Evolutionary conservation across 1,140 invertebrate genomes (phyloP).

Genomic region (Nasonia vitripennis): DNA sequence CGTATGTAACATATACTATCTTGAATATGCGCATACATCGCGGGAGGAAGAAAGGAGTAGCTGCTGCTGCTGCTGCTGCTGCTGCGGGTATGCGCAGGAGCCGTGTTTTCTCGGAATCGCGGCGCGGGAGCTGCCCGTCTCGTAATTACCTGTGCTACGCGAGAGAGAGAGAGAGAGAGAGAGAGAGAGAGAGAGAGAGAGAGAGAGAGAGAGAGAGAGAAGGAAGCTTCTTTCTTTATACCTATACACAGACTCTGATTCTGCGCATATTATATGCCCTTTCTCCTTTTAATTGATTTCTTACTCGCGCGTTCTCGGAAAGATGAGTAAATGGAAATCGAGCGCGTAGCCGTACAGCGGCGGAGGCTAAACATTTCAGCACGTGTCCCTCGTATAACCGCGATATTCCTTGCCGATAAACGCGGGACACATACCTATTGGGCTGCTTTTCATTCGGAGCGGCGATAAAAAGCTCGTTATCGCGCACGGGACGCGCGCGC

Average conservation of each 20-base stretch:
- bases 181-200: neutral
- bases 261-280: neutral
- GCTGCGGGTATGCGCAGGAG: conserved; percentile 25
- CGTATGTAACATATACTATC: conserved; percentile 75
- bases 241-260: neutral
- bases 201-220: neutral
- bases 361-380: too few species aligned
- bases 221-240: conserved; percentile 12
- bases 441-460: neutral
- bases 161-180: too few species aligned
- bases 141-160: conserved; percentile 70
- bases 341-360: too few species aligned
- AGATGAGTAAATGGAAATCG: neutral
- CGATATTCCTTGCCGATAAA: too few species aligned
- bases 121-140: conserved; percentile 70
- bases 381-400: too few species aligned
- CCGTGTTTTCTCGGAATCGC: conserved; percentile 72
- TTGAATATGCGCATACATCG: conserved; percentile 75
- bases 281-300: conserved; percentile 24
- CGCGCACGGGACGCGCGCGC: neutral
- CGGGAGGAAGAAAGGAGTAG: conserved; percentile 49
- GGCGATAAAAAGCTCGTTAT: conserved; percentile 2
- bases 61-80: conserved; percentile 49
- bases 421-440: too few species aligned
- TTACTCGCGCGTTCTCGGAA: neutral